Base-by-base conservation (phyloP, 2,113 vertebrate genomes). In the Caranx melampygus region DNA sequence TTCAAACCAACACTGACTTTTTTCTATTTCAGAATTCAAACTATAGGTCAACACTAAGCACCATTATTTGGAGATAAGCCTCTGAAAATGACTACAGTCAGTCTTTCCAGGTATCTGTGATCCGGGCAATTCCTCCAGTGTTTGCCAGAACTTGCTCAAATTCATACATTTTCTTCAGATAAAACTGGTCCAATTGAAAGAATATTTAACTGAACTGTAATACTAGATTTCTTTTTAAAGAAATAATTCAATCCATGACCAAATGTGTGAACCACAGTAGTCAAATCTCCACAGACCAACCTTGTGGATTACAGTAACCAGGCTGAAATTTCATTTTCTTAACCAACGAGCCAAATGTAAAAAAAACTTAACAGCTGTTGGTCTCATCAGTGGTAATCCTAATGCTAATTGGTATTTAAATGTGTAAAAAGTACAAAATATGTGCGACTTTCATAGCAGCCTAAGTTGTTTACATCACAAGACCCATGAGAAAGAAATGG, bases 21-120 rank as follows among this genome's bases (percentile, higher is more conserved):
- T 80, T 61, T 66, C 21, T 26, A 26, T 40, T 68, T 62, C n/a
- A 67, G 35, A 60, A 68, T 16, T 72, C 31, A 74, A 81, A 1
- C 13, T 8, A 34, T 26, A 52, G 15, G 0, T 77, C 13, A 52
- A 2, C 72, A 31, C 5, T 64, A 44, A 12, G 21, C 26, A 52
- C 21, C 0, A 47, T 72, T 59, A 34, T 47, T 59, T 40, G 26
- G 60, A 83, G 31, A 6, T 11, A 57, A 40, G 40, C 20, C 47
- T 55, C n/a, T 66, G 20, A 51, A 20, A 31, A 35, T 18, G 33
- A 18, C 1, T 60, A 18, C 13, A 44, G 3, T 64, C 8, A 33
- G 6, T 52, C 16, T 18, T 13, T 42, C 55, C 6, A 49, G 37
- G 58, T 66, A 37, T 37, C 34, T 63, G 3, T 20, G 26, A 52